Base-by-base conservation (phyloP, 2,113 vertebrate species). In the Alligator mississippiensis region DNA sequence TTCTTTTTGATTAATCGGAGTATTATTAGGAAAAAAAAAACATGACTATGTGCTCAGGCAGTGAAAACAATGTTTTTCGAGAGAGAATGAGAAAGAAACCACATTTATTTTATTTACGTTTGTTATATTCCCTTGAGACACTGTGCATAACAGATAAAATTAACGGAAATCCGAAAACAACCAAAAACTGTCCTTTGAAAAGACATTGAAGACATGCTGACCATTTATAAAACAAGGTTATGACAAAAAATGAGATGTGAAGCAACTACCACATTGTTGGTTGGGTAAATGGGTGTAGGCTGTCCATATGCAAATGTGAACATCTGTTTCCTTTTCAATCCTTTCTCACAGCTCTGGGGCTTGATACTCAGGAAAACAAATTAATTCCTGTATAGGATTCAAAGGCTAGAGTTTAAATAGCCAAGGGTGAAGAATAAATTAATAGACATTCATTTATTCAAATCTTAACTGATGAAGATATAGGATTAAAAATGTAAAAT, bases 1-100 rank as follows among this genome's bases (percentile, higher is more conserved):
- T 82, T 88, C 55, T 60, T 72, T 90, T 85, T 77, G 76, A 87
- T 91, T 93, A 87, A 68, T 77, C 83, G 38, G 21, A 66, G 27
- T 89, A 74, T 80, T 85, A 54, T 66, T 92, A 92, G 80, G 84
- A 90, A 77, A 12, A 25, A 59, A 55, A 13, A 38, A 84, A 75
- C 3, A 58, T 47, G 30, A 15, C 25, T 66, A 11, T 57, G 28
- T 77, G 66, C 38, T 85, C 25, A 89, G 74, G 62, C 24, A 90
- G 77, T 58, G 11, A 64, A 93, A 87, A 74, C 17, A 58, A 85
- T 13, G 1, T 63, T 72, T 47, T 47, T 87, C 61, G 85, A 34
- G 30, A n/a, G 18, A 30, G 68, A 74, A 74, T 74, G 13, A 11
- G n/a, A 47, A 9, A 66, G 68, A 62, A 47, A 88, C 34, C 30